Conservation (phyloP, 2,797 vertebrate species). For the Takifugu ocellatus region DNA sequence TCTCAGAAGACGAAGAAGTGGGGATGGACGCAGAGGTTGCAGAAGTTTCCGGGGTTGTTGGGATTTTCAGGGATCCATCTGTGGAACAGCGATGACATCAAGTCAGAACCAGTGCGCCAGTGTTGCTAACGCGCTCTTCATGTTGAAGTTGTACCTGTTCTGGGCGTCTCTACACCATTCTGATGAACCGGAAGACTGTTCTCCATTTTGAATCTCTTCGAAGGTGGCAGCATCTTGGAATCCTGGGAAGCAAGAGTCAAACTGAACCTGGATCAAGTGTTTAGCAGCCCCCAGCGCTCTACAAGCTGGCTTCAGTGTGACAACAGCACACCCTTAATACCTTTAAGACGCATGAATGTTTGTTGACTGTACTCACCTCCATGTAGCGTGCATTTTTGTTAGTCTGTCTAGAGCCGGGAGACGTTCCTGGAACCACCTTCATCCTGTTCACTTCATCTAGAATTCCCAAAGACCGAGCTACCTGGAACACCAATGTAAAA, state of each 20-base stretch:
- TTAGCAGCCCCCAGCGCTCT: not conserved
- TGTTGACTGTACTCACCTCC: conserved; percentile 65
- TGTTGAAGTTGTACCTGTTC: conserved; percentile 23
- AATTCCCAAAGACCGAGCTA: conserved; percentile 87
- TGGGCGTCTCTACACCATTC: conserved; percentile 54
- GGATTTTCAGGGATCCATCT: no score
- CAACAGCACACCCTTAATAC: no score
- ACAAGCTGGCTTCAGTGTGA: not conserved
- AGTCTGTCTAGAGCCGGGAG: conserved; percentile 36
- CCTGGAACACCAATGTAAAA: conserved; percentile 62
- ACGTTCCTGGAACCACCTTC: conserved; percentile 49
- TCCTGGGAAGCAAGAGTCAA: conserved; percentile 54
- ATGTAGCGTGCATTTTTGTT: conserved; percentile 63
- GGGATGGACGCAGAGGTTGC: not conserved
- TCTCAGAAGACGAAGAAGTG: not conserved
- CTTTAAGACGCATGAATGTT: no score
- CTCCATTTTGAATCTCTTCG: conserved; percentile 84
- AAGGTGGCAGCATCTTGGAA: conserved; percentile 77
- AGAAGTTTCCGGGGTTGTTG: not conserved
- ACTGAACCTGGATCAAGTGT: not conserved
- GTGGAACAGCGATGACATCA: not conserved
- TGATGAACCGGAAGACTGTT: conserved; percentile 65
- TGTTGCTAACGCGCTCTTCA: no score
- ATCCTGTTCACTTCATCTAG: conserved; percentile 73
- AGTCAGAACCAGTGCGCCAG: no score